These are phyloP conservation scores for Norana najaformis DNA, from an alignment of 2,888 invertebrate species.

Conservation along the genomic window DNA sequence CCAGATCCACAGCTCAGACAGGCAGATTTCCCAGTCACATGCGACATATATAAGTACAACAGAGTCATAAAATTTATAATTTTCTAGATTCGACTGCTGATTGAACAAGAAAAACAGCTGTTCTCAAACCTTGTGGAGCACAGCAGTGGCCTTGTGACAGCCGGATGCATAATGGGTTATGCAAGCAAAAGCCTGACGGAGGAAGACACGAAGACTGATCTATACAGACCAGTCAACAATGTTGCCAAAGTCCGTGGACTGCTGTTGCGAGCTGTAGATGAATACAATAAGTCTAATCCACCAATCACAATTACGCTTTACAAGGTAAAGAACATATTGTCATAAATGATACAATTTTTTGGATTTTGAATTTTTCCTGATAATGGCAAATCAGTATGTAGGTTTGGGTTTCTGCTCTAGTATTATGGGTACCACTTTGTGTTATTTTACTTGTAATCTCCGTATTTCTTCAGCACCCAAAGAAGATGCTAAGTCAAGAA, in stretches of 20 bases:
- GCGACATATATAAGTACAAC: too few species aligned
- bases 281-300: constrained; percentile 61
- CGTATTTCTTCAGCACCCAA: neutral
- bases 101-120: constrained; percentile 52
- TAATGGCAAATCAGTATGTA: too few species aligned
- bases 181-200: constrained; percentile 49
- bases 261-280: constrained; percentile 57
- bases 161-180: constrained; percentile 49
- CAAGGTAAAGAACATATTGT: constrained; percentile 48
- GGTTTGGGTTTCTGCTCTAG: too few species aligned
- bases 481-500: too few species aligned
- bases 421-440: too few species aligned
- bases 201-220: constrained; percentile 56
- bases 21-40: too few species aligned
- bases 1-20: neutral
- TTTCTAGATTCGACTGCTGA: constrained; percentile 44
- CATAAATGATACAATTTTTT: too few species aligned
- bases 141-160: constrained; percentile 60
- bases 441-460: too few species aligned
- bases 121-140: constrained; percentile 60
- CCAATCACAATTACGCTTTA: constrained; percentile 58
- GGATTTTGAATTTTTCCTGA: too few species aligned
- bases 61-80: neutral
- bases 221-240: constrained; percentile 50
- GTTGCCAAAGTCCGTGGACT: constrained; percentile 41